Evolutionary conservation across 2,888 invertebrate species (phyloP), one percentile per base, ranked within the genome.

Genomic region (Bibio marci): DNA sequence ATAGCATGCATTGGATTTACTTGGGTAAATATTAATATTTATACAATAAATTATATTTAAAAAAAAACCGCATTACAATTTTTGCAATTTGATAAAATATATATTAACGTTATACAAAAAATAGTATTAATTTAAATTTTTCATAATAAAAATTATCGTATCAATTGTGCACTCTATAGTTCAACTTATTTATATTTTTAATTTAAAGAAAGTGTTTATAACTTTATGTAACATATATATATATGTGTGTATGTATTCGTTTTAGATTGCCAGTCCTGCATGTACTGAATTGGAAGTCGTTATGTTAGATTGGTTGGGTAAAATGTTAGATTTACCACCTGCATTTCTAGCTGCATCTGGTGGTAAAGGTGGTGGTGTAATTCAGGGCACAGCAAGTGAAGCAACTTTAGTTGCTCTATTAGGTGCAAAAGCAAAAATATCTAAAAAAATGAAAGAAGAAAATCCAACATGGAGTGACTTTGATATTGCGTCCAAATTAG

Each of bases 1-100:
- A 90, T 95, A 48, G 91, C 88, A 4, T 92, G 92, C 57, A 91
- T 95, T 49, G 94, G 94, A 47, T 95, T 95, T 59, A 78, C 87
- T 19, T 95, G 94, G 94, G 92, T 91, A 69, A 13, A 22, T 22
- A 22, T n/a, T n/a, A n/a, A n/a, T n/a, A n/a, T n/a, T n/a, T n/a
- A n/a, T n/a, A n/a, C n/a, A 63, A 69, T 57, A 27, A 35, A 19
- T 18, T 10, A 11, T 30, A 19, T 27, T 6, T 10, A 27, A 12
- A 35, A 39, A 32, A 25, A 36, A 37, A 31, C n/a, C 12, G 31
- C 19, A 27, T 36, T 26, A 30, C 13, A 17, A 30, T 32, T n/a
- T 35, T 26, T 38, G 19, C 30, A 39, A 30, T 38, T 43, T 27
- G 19, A n/a, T n/a, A n/a, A n/a, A n/a, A n/a, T n/a, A n/a, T n/a